These are phyloP conservation scores for Anas platyrhynchos DNA, from an alignment of 2,113 vertebrate genomes.

Conservation along the genomic window DNA sequence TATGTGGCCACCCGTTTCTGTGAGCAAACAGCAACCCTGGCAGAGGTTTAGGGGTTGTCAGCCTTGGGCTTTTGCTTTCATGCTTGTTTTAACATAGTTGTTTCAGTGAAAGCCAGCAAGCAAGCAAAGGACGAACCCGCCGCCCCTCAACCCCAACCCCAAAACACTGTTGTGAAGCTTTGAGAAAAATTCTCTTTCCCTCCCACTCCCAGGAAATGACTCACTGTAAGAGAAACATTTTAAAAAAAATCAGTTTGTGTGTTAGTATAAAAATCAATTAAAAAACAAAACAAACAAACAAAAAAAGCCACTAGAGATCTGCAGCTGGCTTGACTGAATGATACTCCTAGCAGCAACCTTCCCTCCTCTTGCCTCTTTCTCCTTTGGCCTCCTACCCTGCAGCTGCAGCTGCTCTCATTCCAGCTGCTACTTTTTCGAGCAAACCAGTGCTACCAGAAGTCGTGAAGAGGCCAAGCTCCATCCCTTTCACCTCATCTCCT, in stretches of 20 bases:
- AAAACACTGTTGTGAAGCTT: background rate
- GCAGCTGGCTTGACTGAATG: background rate
- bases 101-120: background rate
- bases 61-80: background rate
- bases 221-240: slow-evolving; percentile 49
- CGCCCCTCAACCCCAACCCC: background rate
- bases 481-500: background rate
- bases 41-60: background rate
- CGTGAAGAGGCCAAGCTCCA: background rate
- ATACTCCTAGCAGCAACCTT: background rate
- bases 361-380: background rate
- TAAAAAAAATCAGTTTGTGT: background rate
- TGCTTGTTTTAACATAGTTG: background rate
- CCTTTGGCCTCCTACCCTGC: background rate
- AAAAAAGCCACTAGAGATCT: background rate
- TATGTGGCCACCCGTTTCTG: background rate
- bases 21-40: background rate
- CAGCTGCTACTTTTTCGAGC: background rate
- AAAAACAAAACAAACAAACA: background rate
- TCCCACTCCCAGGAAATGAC: slow-evolving; percentile 64
- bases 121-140: background rate
- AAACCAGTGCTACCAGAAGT: background rate
- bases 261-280: slow-evolving; percentile 36
- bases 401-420: slow-evolving; percentile 7
- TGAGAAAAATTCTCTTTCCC: background rate